A percentile compares a stretch with the other conserved stretches of the same genome.
Evolutionary conservation across 2,113 vertebrate species (phyloP).

Genomic region (Dolichotis patagonum): DNA sequence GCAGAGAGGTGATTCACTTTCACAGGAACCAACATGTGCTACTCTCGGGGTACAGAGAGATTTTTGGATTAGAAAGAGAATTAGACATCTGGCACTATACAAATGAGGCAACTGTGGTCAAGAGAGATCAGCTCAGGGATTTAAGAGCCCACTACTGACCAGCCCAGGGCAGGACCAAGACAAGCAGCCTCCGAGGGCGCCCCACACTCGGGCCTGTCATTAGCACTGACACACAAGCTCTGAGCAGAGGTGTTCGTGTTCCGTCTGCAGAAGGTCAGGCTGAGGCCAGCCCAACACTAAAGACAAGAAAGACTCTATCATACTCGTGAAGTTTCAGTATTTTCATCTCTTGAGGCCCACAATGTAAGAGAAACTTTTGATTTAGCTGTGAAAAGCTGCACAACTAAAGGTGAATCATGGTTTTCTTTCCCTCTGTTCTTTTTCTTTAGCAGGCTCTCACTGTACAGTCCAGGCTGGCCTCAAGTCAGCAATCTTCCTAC

Average conservation of each 20-base stretch:
- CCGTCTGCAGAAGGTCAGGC: background rate
- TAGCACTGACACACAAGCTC: background rate
- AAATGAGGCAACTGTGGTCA: background rate
- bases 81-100: background rate
- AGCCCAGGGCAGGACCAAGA: background rate
- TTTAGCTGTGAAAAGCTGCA: constrained; percentile 32
- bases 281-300: background rate
- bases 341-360: background rate
- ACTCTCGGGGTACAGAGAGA: background rate
- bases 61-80: background rate
- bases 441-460: background rate
- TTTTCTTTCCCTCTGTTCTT: background rate
- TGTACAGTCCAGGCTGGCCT: background rate
- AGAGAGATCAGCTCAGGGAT: background rate
- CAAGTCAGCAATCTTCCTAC: background rate
- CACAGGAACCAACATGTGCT: background rate
- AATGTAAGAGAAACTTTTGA: constrained; percentile 1
- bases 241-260: background rate
- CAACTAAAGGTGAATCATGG: background rate
- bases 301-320: background rate
- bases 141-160: background rate
- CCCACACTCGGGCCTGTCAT: background rate
- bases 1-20: background rate
- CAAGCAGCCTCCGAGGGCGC: background rate
- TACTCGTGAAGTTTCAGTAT: background rate